Evolutionary conservation across 2,797 vertebrate genomes (phyloP).

Genomic region (Pangasius sanitwongsei): DNA sequence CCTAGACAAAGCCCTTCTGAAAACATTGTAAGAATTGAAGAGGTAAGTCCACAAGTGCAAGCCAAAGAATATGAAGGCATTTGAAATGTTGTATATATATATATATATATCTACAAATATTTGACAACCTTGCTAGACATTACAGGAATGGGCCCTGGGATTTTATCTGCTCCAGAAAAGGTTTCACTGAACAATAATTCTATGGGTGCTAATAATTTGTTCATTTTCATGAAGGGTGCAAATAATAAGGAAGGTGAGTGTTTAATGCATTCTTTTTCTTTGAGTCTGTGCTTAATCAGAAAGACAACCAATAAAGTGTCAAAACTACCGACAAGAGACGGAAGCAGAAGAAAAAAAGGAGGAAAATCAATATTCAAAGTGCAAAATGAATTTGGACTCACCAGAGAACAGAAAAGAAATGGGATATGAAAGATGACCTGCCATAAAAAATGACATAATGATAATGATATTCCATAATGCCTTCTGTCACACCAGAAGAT

Average conservation of each 20-base stretch:
- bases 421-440: slow-evolving; percentile 83
- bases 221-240: neutral
- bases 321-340: slow-evolving; percentile 60
- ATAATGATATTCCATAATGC: slow-evolving; percentile 76
- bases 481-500: slow-evolving; percentile 77
- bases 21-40: neutral
- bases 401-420: slow-evolving; percentile 79
- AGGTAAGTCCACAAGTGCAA: neutral
- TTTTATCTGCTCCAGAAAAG: neutral
- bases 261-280: slow-evolving; percentile 25
- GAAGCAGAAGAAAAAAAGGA: slow-evolving; percentile 58
- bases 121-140: neutral
- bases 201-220: neutral
- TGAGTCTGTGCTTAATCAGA: slow-evolving; percentile 59
- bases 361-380: slow-evolving; percentile 80
- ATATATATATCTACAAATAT: too few relatives aligned
- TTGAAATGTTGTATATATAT: neutral
- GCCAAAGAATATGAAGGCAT: neutral
- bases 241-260: neutral
- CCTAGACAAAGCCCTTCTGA: neutral
- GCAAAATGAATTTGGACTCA: slow-evolving; percentile 81
- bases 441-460: slow-evolving; percentile 70
- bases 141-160: neutral
- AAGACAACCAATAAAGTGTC: slow-evolving; percentile 60
- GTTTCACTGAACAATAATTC: neutral